A percentile compares a stretch with the other conserved stretches of the same genome.
Conservation (phyloP, 1,140 invertebrate genomes). For the Pseudomyrmex flavicornis region DNA sequence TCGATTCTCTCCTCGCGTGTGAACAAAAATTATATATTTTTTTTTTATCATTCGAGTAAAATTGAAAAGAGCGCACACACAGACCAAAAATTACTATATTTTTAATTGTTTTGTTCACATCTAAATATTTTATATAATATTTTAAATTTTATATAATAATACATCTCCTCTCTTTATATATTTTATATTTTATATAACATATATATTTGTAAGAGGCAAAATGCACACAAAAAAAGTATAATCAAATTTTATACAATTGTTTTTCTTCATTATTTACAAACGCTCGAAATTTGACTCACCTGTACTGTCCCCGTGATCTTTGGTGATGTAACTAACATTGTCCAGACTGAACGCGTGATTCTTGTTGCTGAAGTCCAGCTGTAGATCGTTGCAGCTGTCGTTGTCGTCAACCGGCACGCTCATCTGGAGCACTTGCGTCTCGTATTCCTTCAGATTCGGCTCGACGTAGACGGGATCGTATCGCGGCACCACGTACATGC, state of each 20-base stretch:
- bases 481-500: constrained; percentile 90
- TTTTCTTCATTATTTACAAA: too few relatives aligned
- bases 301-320: constrained; percentile 88
- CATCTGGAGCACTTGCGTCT: constrained; percentile 96
- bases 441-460: constrained; percentile 92
- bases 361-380: constrained; percentile 94
- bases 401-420: constrained; percentile 93
- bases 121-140: too few relatives aligned
- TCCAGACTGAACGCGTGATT: constrained; percentile 95
- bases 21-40: not conserved
- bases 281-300: constrained; percentile 71
- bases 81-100: too few relatives aligned
- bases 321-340: constrained; percentile 94
- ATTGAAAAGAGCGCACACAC: not conserved
- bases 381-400: constrained; percentile 91
- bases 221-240: not conserved
- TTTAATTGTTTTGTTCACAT: too few relatives aligned
- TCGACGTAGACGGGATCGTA: constrained; percentile 93
- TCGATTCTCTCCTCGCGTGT: too few relatives aligned
- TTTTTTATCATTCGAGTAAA: not conserved
- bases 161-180: too few relatives aligned
- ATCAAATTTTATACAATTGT: too few relatives aligned
- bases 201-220: not conserved
- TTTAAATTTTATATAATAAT: too few relatives aligned
- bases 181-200: too few relatives aligned